Conservation (phyloP, 1,140 invertebrate genomes). For the Drosophila sproati region DNA sequence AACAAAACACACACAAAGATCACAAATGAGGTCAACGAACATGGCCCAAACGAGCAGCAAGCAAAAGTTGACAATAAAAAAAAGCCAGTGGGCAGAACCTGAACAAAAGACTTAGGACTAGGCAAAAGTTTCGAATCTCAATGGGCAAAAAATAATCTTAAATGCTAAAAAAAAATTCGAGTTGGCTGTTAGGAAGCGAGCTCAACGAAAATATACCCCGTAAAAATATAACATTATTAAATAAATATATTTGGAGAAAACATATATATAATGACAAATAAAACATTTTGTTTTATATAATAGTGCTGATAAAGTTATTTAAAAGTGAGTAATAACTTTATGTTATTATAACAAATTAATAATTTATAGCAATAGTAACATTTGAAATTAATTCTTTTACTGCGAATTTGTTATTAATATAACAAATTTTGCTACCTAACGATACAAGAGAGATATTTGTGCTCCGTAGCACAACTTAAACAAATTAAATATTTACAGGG, state of each 20-base stretch:
- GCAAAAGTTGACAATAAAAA: slow-evolving; percentile 50
- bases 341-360: no score
- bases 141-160: slow-evolving; percentile 28
- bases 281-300: neutral
- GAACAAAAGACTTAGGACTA: slow-evolving; percentile 30
- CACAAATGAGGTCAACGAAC: slow-evolving; percentile 70
- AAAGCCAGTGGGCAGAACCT: slow-evolving; percentile 58
- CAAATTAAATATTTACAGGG: neutral
- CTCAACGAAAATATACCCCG: neutral
- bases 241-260: no score
- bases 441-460: no score
- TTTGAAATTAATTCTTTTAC: no score
- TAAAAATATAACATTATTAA: neutral
- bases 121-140: slow-evolving; percentile 50
- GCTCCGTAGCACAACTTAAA: no score
- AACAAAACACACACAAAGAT: slow-evolving; percentile 25
- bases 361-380: no score
- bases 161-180: slow-evolving; percentile 4
- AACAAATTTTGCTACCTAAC: no score
- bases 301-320: no score
- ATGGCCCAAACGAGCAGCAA: slow-evolving; percentile 40
- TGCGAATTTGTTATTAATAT: no score
- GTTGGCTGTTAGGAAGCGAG: neutral
- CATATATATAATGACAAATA: no score
- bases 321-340: no score